phyloP scores from a whole-genome alignment of 2,113 vertebrate genomes.

The Xenopus tropicalis region DNA sequence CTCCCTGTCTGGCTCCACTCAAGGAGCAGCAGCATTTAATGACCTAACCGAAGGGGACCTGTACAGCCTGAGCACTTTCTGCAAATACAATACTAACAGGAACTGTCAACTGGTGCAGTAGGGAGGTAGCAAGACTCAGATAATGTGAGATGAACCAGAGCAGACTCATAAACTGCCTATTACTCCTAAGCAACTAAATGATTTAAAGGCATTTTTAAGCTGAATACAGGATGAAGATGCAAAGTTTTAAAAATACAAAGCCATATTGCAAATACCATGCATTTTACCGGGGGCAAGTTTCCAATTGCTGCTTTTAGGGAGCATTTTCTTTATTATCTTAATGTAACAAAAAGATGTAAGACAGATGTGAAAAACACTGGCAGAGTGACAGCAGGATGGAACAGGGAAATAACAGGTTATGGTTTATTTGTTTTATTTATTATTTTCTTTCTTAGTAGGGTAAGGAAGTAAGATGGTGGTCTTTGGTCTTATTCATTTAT shows the following conservation, averaged over 20 bases:
- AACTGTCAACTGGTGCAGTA: neutral
- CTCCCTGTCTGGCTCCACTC: neutral
- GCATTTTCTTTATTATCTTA: neutral
- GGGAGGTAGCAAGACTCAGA: neutral
- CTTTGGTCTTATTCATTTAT: too few relatives aligned
- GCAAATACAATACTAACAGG: neutral
- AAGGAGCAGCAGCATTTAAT: neutral
- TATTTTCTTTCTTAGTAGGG: neutral
- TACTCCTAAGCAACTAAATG: constrained; percentile 6
- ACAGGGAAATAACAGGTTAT: neutral
- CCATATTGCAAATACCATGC: constrained; percentile 27
- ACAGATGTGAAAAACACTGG: neutral
- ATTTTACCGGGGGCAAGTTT: neutral
- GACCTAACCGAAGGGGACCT: neutral
- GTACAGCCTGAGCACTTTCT: neutral
- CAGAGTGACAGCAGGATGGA: neutral
- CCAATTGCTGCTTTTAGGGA: neutral
- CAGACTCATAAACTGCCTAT: constrained; percentile 3
- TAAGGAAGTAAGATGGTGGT: too few relatives aligned
- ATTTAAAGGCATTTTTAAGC: neutral
- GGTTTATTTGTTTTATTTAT: neutral
- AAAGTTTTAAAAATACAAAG: constrained; percentile 3
- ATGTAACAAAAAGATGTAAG: neutral
- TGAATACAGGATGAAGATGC: too few relatives aligned
- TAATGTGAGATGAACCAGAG: neutral